Evolutionary conservation across 2,888 invertebrate species (phyloP).

Genomic region (Lithodes maja): DNA sequence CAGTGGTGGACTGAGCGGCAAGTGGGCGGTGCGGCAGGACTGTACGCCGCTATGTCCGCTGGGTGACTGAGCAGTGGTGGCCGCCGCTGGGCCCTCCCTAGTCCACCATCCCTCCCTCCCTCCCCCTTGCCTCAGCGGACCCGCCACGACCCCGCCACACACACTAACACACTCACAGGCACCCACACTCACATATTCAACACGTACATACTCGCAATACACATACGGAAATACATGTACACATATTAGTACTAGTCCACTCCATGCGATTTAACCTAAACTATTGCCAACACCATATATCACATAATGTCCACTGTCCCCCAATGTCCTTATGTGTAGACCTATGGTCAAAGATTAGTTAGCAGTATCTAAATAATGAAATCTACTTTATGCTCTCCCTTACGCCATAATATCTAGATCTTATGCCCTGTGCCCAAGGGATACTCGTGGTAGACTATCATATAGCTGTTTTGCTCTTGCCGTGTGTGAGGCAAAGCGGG

Average conservation of each 20-base stretch:
- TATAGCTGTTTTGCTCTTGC: constrained; percentile 48
- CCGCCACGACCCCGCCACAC: constrained; percentile 44
- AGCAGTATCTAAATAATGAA: neutral
- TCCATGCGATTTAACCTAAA: neutral
- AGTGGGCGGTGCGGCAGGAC: constrained; percentile 57
- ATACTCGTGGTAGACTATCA: constrained; percentile 51
- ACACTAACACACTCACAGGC: constrained; percentile 39
- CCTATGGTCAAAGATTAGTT: too few relatives aligned
- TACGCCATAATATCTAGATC: constrained; percentile 16
- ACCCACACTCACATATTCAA: constrained; percentile 35
- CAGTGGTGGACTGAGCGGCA: constrained; percentile 64
- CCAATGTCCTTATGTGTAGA: too few relatives aligned
- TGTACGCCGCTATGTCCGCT: constrained; percentile 54
- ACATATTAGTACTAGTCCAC: neutral
- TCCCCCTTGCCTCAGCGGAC: constrained; percentile 38
- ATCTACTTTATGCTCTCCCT: neutral
- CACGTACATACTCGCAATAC: constrained; percentile 35
- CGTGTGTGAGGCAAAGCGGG: constrained; percentile 35
- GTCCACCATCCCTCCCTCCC: constrained; percentile 36
- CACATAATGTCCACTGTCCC: too few relatives aligned
- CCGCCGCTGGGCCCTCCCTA: constrained; percentile 21
- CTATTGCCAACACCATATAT: neutral
- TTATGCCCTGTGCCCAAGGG: constrained; percentile 27
- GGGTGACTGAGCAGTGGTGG: constrained; percentile 59
- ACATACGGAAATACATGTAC: constrained; percentile 20